Percentiles rank a stretch among this genome's conserved stretches.
Evolutionary conservation across 1,140 invertebrate species (phyloP).

Genomic region (Drosophila jambulina): DNA sequence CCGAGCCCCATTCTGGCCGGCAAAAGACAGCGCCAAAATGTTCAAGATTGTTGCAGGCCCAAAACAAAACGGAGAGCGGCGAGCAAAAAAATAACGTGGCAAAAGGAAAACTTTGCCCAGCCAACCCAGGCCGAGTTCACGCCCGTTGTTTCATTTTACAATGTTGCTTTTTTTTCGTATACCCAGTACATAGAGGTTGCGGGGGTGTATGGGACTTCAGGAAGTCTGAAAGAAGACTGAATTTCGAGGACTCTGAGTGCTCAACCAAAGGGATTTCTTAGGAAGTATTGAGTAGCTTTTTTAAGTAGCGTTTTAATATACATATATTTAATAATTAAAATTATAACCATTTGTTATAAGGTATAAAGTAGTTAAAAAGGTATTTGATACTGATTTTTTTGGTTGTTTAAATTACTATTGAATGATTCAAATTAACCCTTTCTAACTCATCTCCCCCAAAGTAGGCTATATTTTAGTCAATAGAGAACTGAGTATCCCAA

Average conservation of each 20-base stretch:
- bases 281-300: too few species aligned
- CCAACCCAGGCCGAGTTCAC: slow-evolving; percentile 67
- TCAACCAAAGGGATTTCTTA: background rate
- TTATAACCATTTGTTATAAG: too few species aligned
- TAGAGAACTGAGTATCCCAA: background rate
- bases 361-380: too few species aligned
- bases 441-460: background rate
- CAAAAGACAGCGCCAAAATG: slow-evolving; percentile 76
- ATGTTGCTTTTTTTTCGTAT: slow-evolving; percentile 49
- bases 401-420: background rate
- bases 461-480: background rate
- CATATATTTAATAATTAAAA: too few species aligned
- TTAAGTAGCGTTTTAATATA: too few species aligned
- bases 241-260: background rate
- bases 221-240: too few species aligned
- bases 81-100: slow-evolving; percentile 26
- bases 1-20: slow-evolving; percentile 24
- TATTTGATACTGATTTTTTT: background rate
- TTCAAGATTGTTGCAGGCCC: slow-evolving; percentile 77
- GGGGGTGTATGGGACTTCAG: background rate
- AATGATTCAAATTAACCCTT: background rate
- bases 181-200: background rate
- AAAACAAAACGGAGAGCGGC: slow-evolving; percentile 67
- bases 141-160: slow-evolving; percentile 77
- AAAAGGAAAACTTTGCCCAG: slow-evolving; percentile 58